phyloP scores from a whole-genome alignment of 2,113 vertebrate species.

The Eurypyga helias region DNA sequence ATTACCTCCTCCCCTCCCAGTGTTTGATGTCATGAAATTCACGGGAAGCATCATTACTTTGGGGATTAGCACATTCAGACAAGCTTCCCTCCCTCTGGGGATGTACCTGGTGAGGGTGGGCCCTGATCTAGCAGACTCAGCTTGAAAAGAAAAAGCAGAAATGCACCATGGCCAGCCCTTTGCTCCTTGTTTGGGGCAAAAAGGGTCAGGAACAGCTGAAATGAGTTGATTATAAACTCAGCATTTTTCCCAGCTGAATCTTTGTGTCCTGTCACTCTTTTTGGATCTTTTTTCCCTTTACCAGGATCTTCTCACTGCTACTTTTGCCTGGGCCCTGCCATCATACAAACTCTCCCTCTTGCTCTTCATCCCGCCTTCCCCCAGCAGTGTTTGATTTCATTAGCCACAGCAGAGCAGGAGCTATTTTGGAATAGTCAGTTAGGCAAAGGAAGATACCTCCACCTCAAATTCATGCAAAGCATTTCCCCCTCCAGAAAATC shows the following conservation, averaged over 20 bases:
- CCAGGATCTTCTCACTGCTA: background rate
- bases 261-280: rapidly evolving
- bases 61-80: conserved; percentile 32
- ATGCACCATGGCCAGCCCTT: background rate
- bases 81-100: background rate
- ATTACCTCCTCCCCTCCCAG: conserved; percentile 46
- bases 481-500: background rate
- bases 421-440: background rate
- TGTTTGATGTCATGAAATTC: conserved; percentile 55
- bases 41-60: background rate
- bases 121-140: background rate
- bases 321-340: background rate
- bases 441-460: background rate
- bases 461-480: background rate
- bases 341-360: background rate
- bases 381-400: background rate
- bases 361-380: background rate
- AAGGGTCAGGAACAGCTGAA: rapidly evolving
- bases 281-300: background rate
- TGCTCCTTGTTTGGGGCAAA: background rate
- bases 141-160: background rate
- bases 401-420: background rate
- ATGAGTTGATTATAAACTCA: background rate
- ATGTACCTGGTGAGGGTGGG: background rate
- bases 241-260: background rate